Base-by-base conservation (phyloP, 2,888 invertebrate genomes). In the Agonopterix alstromeriana region DNA sequence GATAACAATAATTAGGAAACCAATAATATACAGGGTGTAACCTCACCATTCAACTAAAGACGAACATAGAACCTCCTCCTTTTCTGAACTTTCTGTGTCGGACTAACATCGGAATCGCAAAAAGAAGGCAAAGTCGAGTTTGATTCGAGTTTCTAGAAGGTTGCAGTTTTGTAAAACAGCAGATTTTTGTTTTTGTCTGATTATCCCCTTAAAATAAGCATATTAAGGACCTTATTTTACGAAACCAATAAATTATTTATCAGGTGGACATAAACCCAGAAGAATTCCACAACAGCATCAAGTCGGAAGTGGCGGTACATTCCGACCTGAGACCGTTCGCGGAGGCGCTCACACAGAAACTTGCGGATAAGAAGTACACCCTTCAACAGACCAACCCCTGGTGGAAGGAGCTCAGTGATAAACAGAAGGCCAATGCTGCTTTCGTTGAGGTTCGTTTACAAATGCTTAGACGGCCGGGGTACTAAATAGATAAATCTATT, bases 221-320 rank as follows among this genome's bases (percentile, higher is more conserved):
- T 17, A 17, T 17, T 17, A 3, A 27, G 0, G 42, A 42, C 8
- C 10, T 10, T 38, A 38, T 38, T 38, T 38, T 38, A 38, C 38
- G n/a, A 38, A 9, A 38, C 3, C 38, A 38, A 38, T n/a, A 38
- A n/a, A 38, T n/a, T 38, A 4, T 4, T 38, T 41, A 17, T 10
- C 65, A 96, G 93, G 92, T 97, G 43, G 98, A 98, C 70, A 90
- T 98, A 48, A 91, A 90, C 49, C 92, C 97, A 0, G 98, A 98
- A 79, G 98, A 99, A 76, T 89, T 98, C 63, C 94, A 98, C 75
- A 98, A 98, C 79, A 98, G 97, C 58, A 91, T 97, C 1, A 89
- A 91, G 46, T 91, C 96, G 0, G 90, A 92, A 40, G 93, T 97
- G 2, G 95, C 95, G 0, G 92, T 98, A 17, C 94, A 95, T 66